Conservation (phyloP, 2,888 invertebrate genomes). For the Meganola albula region DNA sequence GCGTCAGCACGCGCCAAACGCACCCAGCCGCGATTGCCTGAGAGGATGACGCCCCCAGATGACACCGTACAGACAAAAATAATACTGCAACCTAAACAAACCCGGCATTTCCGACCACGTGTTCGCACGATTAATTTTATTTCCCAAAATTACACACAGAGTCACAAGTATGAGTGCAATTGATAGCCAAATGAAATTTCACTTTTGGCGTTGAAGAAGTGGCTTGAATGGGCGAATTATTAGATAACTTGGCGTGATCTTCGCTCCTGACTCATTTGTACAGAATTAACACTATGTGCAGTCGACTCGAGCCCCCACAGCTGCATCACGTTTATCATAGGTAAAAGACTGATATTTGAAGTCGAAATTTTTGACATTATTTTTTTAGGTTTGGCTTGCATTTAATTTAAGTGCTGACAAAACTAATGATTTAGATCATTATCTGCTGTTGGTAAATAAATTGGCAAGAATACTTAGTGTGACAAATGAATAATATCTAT, state of each 20-base stretch:
- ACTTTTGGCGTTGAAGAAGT: constrained; percentile 43
- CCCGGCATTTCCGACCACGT: constrained; percentile 67
- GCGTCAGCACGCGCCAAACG: constrained; percentile 58
- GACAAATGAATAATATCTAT: too few relatives aligned
- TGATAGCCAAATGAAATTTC: constrained; percentile 28
- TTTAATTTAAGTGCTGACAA: constrained; percentile 7
- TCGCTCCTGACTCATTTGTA: constrained; percentile 55
- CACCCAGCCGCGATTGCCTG: constrained; percentile 39
- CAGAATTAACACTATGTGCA: constrained; percentile 57
- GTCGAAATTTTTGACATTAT: constrained; percentile 5
- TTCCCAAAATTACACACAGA: constrained; percentile 28
- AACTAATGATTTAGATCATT: constrained; percentile 8
- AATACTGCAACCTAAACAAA: constrained; percentile 73
- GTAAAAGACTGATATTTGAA: constrained; percentile 11
- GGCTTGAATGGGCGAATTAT: constrained; percentile 61
- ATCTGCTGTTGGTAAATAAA: constrained; percentile 27
- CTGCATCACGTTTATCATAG: constrained; percentile 49
- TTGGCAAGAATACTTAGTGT: constrained; percentile 47
- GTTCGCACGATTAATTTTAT: constrained; percentile 52
- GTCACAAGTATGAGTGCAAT: constrained; percentile 10
- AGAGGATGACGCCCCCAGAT: constrained; percentile 68
- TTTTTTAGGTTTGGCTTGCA: background rate
- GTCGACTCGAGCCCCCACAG: constrained; percentile 45
- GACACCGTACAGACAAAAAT: constrained; percentile 68
- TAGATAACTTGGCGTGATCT: constrained; percentile 56